Evolutionary conservation across 2,888 invertebrate genomes (phyloP).

Genomic region (Pristionchus mayeri): DNA sequence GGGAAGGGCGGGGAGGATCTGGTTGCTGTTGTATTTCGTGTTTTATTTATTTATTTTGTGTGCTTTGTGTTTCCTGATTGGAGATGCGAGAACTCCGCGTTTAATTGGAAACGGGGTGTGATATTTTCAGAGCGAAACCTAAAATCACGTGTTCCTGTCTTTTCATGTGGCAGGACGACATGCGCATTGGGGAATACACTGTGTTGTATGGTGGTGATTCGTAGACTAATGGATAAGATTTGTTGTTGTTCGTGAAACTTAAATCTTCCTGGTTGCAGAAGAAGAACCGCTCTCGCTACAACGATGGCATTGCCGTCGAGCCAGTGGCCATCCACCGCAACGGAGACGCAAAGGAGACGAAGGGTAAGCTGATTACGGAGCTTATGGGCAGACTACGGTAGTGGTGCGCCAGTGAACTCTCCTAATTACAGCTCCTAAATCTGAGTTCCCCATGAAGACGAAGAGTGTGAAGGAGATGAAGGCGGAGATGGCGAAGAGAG

Average conservation of each 20-base stretch:
- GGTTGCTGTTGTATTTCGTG: no score
- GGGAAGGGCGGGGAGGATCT: background rate
- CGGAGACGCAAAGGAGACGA: background rate
- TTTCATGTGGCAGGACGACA: no score
- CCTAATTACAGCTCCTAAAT: background rate
- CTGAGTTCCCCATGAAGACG: background rate
- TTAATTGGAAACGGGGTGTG: no score
- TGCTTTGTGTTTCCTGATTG: no score
- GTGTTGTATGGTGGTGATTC: no score
- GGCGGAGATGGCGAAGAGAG: conserved; percentile 33
- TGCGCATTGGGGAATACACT: no score
- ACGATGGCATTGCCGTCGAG: conserved; percentile 10
- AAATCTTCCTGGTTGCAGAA: background rate
- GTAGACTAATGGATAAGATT: no score
- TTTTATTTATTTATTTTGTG: no score
- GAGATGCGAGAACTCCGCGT: no score
- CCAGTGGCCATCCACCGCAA: conserved; percentile 8
- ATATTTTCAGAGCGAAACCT: no score
- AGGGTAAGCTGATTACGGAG: background rate
- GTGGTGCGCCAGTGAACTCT: background rate
- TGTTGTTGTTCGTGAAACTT: no score
- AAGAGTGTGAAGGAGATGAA: conserved; percentile 13
- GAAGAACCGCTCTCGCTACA: background rate
- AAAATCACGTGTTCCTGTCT: no score
- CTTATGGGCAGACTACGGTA: background rate